Evolutionary conservation across 2,888 invertebrate species (phyloP), one percentile per base, ranked within the genome.

Genomic region (Andrena hattorfiana): DNA sequence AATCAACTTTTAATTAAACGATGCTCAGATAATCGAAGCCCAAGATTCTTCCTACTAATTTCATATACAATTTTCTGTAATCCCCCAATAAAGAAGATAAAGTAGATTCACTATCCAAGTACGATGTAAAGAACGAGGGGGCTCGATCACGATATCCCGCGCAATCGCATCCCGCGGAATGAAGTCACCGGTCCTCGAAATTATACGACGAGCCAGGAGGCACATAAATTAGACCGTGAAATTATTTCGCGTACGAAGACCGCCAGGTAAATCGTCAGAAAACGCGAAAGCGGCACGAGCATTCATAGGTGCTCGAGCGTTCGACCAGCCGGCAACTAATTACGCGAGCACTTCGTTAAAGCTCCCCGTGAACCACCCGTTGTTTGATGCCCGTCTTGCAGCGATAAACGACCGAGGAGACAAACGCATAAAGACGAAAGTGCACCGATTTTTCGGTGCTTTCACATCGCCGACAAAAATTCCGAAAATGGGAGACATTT

Each of bases 321-420:
- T 32, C 23, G 30, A 62, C 32, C 54, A 62, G 23, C 42, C 32
- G 26, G 66, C 23, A 67, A 67, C 42, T 68, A 71, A 76, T 76
- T 77, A 71, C 42, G 48, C 64, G 67, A 63, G n/a, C 74, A 54
- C 48, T 78, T 74, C 42, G 70, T 78, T 82, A 54, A 56, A 70
- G 16, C 32, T 51, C 28, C 0, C 28, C 20, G 13, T 16, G 8
- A 63, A 63, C 26, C 28, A 48, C 30, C 48, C n/a, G 26, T 49
- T 54, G 54, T 23, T 62, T 10, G 26, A 63, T 48, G 13, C 30
- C 13, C n/a, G 62, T 13, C 20, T 20, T 10, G 30, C 49, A 23
- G 28, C 35, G 35, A 72, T 68, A 68, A 77, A 68, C 56, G 54
- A 32, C 23, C 28, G 51, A 10, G 20, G 32, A 72, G 63, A 72